Evolutionary conservation across 2,113 vertebrate genomes (phyloP), one percentile per base, ranked within the genome.

Genomic region (Rhynchopsitta pachyrhyncha): DNA sequence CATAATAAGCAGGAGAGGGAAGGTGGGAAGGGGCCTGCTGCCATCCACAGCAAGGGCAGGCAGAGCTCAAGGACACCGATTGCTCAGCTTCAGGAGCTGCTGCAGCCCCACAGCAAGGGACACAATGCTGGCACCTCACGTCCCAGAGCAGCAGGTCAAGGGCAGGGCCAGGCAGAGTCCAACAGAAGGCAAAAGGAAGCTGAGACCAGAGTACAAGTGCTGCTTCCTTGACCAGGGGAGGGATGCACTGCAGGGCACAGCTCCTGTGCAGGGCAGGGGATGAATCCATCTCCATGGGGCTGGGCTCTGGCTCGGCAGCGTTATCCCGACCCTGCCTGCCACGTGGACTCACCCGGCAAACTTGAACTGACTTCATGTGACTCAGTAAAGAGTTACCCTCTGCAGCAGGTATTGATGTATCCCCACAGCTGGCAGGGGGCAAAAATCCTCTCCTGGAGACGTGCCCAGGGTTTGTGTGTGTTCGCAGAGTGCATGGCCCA

Each of bases 1-100:
- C 97, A 98, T 97, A 96, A 91, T 91, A 98, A 98, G 89, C 94
- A 98, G 97, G 86, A 20, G 14, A 3, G 35, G 94, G 95, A 79
- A 88, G 52, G 67, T 81, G 70, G 53, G 96, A 92, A 97, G 94
- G 95, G 96, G 92, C 90, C 52, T 0, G 8, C 91, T 93, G 95
- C 88, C 60, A 11, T 33, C 82, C 41, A 52, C 94, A 39, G 74
- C 62, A 86, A 93, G 96, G 97, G 87, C 91, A 95, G 85, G 83
- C 88, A 64, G 89, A 88, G 93, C 96, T 97, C 97, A 97, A 98
- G 98, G 97, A 95, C 97, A 37, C 5, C 16, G 78, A 77, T 46
- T 4, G 22, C 84, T 83, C 4, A 1, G 27, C 66, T 52, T 29
- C 10, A 28, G 78, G 84, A 9, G 79, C 11, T 1, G 5, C 70